Base-by-base conservation (phyloP, 2,113 vertebrate species). In the Prionailurus viverrinus region DNA sequence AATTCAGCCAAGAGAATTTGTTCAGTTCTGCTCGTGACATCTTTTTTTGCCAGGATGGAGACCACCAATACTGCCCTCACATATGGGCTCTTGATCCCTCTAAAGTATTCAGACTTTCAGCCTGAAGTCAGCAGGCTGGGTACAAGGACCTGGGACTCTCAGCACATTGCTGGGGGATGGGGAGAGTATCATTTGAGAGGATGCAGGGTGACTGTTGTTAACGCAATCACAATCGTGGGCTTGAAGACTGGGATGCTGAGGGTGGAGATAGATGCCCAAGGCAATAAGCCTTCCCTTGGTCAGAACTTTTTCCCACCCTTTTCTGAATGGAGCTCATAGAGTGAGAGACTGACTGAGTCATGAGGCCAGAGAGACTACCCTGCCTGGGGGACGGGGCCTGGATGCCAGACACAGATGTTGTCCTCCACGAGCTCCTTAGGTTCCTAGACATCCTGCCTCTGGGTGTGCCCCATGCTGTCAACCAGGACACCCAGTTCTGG, bases 11-110 rank as follows among this genome's bases (percentile, higher is more conserved):
- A 84, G 97, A 99, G 0, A 99, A 99, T 97, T 15, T 99, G 96
- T 68, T 97, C 84, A 85, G 74, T 9, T 99, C 98, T 1, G 96
- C 98, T 39, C 9, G 98, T 3, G 98, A 99, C 95, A 94, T 99
- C 73, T 99, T 98, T 89, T 1, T 1, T 98, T 87, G 98, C 99
- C 41, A 99, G 98, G 89, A 99, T 99, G 21, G 98, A 99, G 95
- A 99, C 99, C 58, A 99, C 98, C 90, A 99, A 98, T 96, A 98
- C 98, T 45, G 99, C 98, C 29, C 84, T 99, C 78, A 98, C 98
- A 98, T 99, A 98, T 68, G 98, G 95, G 9, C 86, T 99, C 23
- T 97, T 94, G 83, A 87, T 98, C 19, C 39, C 99, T 82, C 98
- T 99, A 74, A 99, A 99, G 86, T 53, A 99, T 5, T 66, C 99